Evolutionary conservation across 35 echinoderm and acorn worm genomes (phyloP), one percentile per base, ranked within the genome.

Genomic region (Ptychodera flava): DNA sequence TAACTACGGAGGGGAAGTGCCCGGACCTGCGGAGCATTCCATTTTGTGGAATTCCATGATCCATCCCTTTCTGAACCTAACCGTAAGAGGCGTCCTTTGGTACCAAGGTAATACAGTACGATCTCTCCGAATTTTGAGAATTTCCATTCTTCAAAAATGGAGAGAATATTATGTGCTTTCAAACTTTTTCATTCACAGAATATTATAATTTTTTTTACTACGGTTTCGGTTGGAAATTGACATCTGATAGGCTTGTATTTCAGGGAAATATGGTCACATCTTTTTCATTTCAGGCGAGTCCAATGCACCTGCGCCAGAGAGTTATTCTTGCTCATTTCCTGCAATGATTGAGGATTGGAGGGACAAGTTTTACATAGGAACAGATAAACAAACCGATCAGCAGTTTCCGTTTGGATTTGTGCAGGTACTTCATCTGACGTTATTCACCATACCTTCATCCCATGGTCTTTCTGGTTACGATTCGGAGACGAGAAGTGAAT

Each of bases 391-490:
- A 16, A 98, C 89, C 28, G 80, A 92, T 80, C 35, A 31, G 22
- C 16, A 33, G 1, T 98, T 98, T 83, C 95, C 95, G 0, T 98
- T 98, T 90, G 92, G 95, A 36, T 98, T 98, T 88, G 93, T 98
- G 31, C 95, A 98, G 92, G 95, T 93, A 78, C 45, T 64, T 64
- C 6, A 6, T 6, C 45, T 64, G 6, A n/a, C n/a, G n/a, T n/a
- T n/a, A n/a, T n/a, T n/a, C n/a, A n/a, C n/a, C n/a, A n/a, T n/a
- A n/a, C n/a, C n/a, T n/a, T n/a, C n/a, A n/a, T n/a, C n/a, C n/a
- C n/a, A n/a, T n/a, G n/a, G n/a, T n/a, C n/a, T n/a, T n/a, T n/a
- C n/a, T n/a, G n/a, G n/a, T n/a, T n/a, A n/a, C n/a, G n/a, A n/a
- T n/a, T n/a, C n/a, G n/a, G n/a, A n/a, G n/a, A n/a, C n/a, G n/a